These are phyloP conservation scores for Ligdia adustata DNA, from an alignment of 2,888 invertebrate genomes.

Conservation along the genomic window DNA sequence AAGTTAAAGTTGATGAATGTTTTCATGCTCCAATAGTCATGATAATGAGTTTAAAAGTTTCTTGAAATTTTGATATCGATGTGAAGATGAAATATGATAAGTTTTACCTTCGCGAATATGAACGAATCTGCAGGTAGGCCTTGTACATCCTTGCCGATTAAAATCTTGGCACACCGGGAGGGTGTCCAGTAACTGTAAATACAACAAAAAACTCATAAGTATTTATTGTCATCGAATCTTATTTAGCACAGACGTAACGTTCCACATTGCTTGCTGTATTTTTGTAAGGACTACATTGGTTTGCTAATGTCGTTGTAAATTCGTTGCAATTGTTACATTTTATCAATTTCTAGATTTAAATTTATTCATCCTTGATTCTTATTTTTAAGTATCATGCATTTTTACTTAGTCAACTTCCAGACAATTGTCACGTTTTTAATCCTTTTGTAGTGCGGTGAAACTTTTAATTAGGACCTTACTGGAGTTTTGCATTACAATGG, in stretches of 20 bases:
- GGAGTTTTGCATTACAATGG: neutral
- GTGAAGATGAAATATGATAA: neutral
- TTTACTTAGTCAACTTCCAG: neutral
- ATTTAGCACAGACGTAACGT: conserved; percentile 54
- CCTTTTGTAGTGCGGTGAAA: neutral
- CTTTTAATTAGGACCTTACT: neutral
- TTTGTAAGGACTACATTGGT: neutral
- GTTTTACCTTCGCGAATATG: conserved; percentile 96
- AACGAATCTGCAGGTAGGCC: conserved; percentile 99
- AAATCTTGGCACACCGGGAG: conserved; percentile 99
- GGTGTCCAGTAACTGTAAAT: conserved; percentile 99
- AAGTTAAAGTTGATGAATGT: conserved; percentile 4
- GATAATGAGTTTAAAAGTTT: conserved; percentile 12
- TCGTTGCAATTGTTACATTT: conserved; percentile 2
- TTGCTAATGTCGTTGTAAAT: conserved; percentile 5
- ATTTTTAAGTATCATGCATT: no score
- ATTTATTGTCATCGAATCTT: conserved; percentile 47
- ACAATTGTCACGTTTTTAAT: neutral
- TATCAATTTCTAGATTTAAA: neutral
- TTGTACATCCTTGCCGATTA: conserved; percentile 98
- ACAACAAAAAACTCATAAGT: conserved; percentile 63
- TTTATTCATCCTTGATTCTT: neutral
- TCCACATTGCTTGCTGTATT: conserved; percentile 42
- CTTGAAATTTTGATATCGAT: conserved; percentile 7
- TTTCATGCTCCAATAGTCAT: conserved; percentile 20